Base-by-base conservation (phyloP, 2,797 vertebrate genomes). In the Borostomias antarcticus region DNA sequence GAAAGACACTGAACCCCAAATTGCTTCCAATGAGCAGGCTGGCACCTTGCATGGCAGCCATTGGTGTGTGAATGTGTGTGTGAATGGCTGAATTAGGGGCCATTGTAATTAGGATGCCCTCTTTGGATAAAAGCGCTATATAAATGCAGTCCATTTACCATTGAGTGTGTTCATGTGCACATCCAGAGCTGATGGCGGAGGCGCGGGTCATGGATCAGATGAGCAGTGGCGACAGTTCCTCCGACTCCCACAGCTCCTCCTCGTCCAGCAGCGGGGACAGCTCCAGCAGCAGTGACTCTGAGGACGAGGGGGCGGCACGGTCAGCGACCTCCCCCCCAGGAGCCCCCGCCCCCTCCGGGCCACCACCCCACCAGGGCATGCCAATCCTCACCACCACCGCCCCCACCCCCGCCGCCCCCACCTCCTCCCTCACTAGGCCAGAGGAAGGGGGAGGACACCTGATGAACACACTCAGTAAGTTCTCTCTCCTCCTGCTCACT, bases 181-280 rank as follows among this genome's bases (percentile, higher is more conserved):
- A n/a, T n/a, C n/a, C n/a, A 99, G 97, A 98, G 82, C 76, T 98
- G 82, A 97, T 98, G 90, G 96, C 96, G 13, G 97, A 99, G 89
- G 97, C 94, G 0, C 94, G 91, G 52, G 88, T 94, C 68, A 96
- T 98, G 92, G 95, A 96, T 80, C 96, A 98, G 90, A 90, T 98
- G 94, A 96, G 95, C 88, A 97, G 94, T 68, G 92, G 95, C 1
- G 94, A 94, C 84, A 96, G 95, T 88, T 98, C 96, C 13, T 96
- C 95, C 0, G 93, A 92, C 76, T 97, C 96, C 45, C 94, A 95
- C 87, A 96, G 94, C 90, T 96, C 95, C 58, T 97, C 96, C 0
- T 95, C 96, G 17, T 97, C 96, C 73, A 95, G 94, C 82, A 95
- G 94, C 0, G 94, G 91, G 5, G 95, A 93, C 85, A 95, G 94